Evolutionary conservation across 2,888 invertebrate species (phyloP), one percentile per base, ranked within the genome.

Genomic region (Carterocephalus palaemon): DNA sequence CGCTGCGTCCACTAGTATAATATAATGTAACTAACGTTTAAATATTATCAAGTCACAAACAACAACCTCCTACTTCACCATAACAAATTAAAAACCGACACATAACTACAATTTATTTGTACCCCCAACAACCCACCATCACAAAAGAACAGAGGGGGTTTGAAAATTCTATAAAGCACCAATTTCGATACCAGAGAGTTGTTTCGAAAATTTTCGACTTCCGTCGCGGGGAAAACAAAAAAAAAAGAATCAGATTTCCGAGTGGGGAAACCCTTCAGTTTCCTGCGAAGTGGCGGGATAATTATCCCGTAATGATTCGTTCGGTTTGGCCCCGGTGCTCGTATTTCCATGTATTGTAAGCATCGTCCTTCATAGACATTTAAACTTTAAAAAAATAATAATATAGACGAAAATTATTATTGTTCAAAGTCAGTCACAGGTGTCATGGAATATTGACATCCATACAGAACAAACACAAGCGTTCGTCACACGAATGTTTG

Each of bases 221-320:
- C 70, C 73, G 67, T 59, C 60, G 58, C 53, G 56, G 53, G 56
- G 53, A 57, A 60, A 68, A 68, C 64, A 65, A 70, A 64, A 62
- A 70, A 62, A 62, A 76, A 77, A 76, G 75, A 79, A 81, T 83
- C 78, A 71, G 72, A 84, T 80, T 82, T 79, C 76, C 77, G 75
- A 75, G 77, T 65, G 71, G 62, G 57, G 63, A 59, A 65, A 62
- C 75, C 70, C 80, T 77, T 65, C 71, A 75, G 78, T 55, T 71
- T 74, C 70, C 70, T 66, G 73, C 70, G 67, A 70, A 83, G 81
- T 78, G 79, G 75, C 75, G 70, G 72, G 71, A 81, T 82, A 84
- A 84, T 85, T 83, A 75, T 81, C 74, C 75, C 69, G 62, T 80
- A 83, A 84, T 82, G 79, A 84, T 83, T 79, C 75, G 74, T 75